phyloP scores from a whole-genome alignment of 2,113 vertebrate species.

The Hydrolagus affinis region DNA sequence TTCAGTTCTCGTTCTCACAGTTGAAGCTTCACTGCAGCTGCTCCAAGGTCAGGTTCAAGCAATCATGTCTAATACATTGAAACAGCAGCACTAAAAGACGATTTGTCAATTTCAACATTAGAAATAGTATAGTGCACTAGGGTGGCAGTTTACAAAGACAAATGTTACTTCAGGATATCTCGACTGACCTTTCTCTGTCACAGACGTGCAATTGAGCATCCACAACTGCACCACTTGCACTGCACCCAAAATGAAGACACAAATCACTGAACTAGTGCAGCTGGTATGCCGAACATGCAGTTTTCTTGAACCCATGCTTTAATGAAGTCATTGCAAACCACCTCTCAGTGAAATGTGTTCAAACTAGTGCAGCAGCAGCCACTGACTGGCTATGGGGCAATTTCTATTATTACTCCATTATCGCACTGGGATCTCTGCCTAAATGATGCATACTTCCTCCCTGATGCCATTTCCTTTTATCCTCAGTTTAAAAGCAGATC shows the following conservation, averaged over 20 bases:
- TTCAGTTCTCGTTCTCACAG: conserved; percentile 27
- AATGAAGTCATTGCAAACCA: conserved; percentile 55
- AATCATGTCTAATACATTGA: conserved; percentile 37
- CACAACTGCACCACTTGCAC: conserved; percentile 35
- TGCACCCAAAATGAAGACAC: conserved; percentile 38
- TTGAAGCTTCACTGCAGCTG: conserved; percentile 27
- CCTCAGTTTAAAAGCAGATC: conserved; percentile 64
- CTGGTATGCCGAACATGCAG: conserved; percentile 48
- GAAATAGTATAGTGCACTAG: conserved; percentile 40
- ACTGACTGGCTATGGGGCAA: conserved; percentile 54
- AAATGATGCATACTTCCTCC: conserved; percentile 68
- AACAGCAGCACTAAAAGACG: conserved; percentile 43
- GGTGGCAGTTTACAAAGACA: conserved; percentile 36
- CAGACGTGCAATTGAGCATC: conserved; percentile 39
- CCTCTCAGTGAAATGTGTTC: conserved; percentile 47
- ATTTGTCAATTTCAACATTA: conserved; percentile 40
- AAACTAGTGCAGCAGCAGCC: conserved; percentile 49
- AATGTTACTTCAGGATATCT: conserved; percentile 34
- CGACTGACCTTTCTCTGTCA: conserved; percentile 52
- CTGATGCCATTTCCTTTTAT: conserved; percentile 72
- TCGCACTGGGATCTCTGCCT: conserved; percentile 69
- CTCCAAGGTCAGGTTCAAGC: conserved; percentile 23
- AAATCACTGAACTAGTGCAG: conserved; percentile 47
- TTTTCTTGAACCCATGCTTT: conserved; percentile 42
- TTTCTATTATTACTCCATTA: conserved; percentile 77